These are phyloP conservation scores for Argyresthia albistria DNA, from an alignment of 2,888 invertebrate species.

Conservation along the genomic window DNA sequence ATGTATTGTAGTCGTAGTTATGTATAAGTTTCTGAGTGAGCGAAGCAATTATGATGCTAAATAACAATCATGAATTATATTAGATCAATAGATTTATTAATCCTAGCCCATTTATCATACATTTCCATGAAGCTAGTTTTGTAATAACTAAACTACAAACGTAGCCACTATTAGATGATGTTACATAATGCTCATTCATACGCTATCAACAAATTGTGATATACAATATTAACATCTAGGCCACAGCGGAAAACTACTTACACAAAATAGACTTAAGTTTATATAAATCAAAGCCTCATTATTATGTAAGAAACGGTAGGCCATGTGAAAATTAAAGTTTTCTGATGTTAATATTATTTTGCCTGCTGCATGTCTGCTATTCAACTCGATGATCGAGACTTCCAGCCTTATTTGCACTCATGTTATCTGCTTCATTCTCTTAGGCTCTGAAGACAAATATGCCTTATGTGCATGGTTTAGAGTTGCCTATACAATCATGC, in stretches of 20 bases:
- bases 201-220: conserved; percentile 25
- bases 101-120: conserved; percentile 34
- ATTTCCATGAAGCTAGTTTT: conserved; percentile 44
- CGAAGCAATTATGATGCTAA: conserved; percentile 40
- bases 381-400: conserved; percentile 27
- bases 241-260: conserved; percentile 18
- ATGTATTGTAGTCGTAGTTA: conserved; percentile 55
- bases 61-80: conserved; percentile 26
- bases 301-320: not conserved
- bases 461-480: conserved; percentile 38
- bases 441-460: conserved; percentile 27
- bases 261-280: conserved; percentile 36
- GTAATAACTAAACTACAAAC: conserved; percentile 26
- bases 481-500: conserved; percentile 35
- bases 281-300: conserved; percentile 4
- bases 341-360: conserved; percentile 31
- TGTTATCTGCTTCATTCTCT: conserved; percentile 30
- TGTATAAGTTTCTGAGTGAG: conserved; percentile 39
- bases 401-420: conserved; percentile 36
- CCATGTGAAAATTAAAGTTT: not conserved
- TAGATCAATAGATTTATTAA: conserved; percentile 27
- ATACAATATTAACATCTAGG: conserved; percentile 16
- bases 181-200: conserved; percentile 34
- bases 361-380: conserved; percentile 62
- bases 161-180: conserved; percentile 39